A percentile compares a stretch with the other conserved stretches of the same genome.
These are phyloP conservation scores for Anas platyrhynchos DNA, from an alignment of 2,113 vertebrate genomes.

Conservation along the genomic window DNA sequence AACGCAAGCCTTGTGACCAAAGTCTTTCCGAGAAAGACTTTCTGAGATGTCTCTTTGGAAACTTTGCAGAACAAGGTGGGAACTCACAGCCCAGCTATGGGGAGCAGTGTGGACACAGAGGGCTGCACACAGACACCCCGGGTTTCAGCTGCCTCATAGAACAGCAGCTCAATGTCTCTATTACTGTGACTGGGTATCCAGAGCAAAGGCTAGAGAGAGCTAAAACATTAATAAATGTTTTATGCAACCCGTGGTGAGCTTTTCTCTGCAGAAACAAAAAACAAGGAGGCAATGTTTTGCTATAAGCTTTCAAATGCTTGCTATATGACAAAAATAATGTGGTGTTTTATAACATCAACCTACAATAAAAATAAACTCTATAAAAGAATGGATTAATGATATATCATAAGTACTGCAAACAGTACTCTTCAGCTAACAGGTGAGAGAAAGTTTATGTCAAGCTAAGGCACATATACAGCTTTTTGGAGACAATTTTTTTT, in stretches of 20 bases:
- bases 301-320: neutral
- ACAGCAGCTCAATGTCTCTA: neutral
- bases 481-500: neutral
- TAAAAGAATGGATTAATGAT: neutral
- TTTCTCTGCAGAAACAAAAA: neutral
- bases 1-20: accelerated
- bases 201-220: neutral
- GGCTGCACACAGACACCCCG: accelerated
- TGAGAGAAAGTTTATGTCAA: neutral
- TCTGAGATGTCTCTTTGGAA: neutral
- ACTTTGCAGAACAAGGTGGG: neutral
- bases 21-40: neutral
- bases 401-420: neutral
- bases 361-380: neutral
- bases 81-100: neutral
- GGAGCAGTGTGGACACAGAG: neutral
- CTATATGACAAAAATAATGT: neutral
- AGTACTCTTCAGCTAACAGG: neutral
- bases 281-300: neutral
- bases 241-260: neutral
- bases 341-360: neutral
- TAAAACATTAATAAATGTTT: neutral
- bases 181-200: neutral
- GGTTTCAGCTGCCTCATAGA: neutral
- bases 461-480: neutral